phyloP scores from a whole-genome alignment of 1,140 invertebrate genomes.

The Wiebesia pumilae region DNA sequence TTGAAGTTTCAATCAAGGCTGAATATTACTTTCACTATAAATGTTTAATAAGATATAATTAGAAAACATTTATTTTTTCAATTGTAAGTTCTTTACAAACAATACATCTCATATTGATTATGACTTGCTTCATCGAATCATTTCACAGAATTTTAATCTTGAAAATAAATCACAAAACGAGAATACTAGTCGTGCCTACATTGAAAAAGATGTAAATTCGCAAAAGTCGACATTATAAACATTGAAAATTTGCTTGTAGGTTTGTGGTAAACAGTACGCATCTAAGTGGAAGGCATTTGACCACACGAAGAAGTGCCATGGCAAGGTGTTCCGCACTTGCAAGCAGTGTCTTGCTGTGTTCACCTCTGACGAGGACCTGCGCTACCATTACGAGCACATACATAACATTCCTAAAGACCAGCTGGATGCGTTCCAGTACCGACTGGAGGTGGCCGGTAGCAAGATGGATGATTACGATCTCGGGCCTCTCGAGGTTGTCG shows the following conservation, averaged over 20 bases:
- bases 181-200: too few species aligned
- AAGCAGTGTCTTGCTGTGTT: conserved; percentile 79
- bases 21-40: too few species aligned
- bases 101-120: too few species aligned
- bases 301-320: conserved; percentile 79
- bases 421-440: conserved; percentile 67
- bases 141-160: too few species aligned
- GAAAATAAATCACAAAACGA: too few species aligned
- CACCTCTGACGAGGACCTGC: conserved; percentile 73
- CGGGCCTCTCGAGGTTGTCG: conserved; percentile 57
- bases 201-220: too few species aligned
- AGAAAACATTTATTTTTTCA: too few species aligned
- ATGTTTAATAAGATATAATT: too few species aligned
- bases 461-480: conserved; percentile 47
- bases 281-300: conserved; percentile 79
- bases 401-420: conserved; percentile 72
- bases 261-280: conserved; percentile 79
- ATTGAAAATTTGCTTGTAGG: conserved; percentile 57
- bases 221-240: too few species aligned
- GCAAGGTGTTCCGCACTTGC: conserved; percentile 77
- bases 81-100: too few species aligned
- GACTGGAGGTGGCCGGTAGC: conserved; percentile 59
- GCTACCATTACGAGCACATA: conserved; percentile 72
- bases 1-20: too few species aligned
- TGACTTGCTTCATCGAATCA: too few species aligned